A percentile compares a stretch with the other conserved stretches of the same genome.
These are phyloP conservation scores for Megalopta genalis DNA, from an alignment of 1,140 invertebrate species.

Conservation along the genomic window DNA sequence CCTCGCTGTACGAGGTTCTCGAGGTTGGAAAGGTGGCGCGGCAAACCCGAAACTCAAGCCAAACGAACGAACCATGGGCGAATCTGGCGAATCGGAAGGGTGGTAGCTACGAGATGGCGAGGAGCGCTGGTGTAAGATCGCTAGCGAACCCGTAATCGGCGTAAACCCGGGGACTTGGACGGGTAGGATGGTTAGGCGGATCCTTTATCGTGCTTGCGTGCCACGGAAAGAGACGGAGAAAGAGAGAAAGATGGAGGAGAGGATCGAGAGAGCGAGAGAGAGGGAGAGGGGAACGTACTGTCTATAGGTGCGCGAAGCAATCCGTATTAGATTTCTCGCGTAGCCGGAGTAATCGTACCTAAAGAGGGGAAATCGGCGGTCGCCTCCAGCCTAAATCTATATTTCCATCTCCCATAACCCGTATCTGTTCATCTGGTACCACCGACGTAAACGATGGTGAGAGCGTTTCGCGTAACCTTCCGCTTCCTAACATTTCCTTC, in stretches of 20 bases:
- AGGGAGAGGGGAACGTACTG: background rate
- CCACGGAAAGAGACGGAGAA: background rate
- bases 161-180: slow-evolving; percentile 76
- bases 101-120: slow-evolving; percentile 27
- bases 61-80: slow-evolving; percentile 71
- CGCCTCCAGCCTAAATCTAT: slow-evolving; percentile 76
- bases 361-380: slow-evolving; percentile 54
- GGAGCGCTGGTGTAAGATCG: slow-evolving; percentile 64
- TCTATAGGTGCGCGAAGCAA: slow-evolving; percentile 9
- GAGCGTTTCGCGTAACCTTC: slow-evolving; percentile 61
- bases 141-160: slow-evolving; percentile 73
- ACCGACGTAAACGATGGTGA: slow-evolving; percentile 59
- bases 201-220: slow-evolving; percentile 64
- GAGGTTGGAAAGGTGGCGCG: slow-evolving; percentile 58
- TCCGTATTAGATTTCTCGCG: slow-evolving; percentile 44
- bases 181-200: slow-evolving; percentile 61
- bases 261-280: background rate
- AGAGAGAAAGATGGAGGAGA: background rate
- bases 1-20: slow-evolving; percentile 40
- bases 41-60: slow-evolving; percentile 75
- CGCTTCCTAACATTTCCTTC: slow-evolving; percentile 27
- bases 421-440: slow-evolving; percentile 78
- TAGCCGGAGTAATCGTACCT: slow-evolving; percentile 48
- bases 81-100: slow-evolving; percentile 38
- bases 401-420: slow-evolving; percentile 73